Conservation (phyloP, 2,797 vertebrate genomes). For the Gymnothorax reevesii region DNA sequence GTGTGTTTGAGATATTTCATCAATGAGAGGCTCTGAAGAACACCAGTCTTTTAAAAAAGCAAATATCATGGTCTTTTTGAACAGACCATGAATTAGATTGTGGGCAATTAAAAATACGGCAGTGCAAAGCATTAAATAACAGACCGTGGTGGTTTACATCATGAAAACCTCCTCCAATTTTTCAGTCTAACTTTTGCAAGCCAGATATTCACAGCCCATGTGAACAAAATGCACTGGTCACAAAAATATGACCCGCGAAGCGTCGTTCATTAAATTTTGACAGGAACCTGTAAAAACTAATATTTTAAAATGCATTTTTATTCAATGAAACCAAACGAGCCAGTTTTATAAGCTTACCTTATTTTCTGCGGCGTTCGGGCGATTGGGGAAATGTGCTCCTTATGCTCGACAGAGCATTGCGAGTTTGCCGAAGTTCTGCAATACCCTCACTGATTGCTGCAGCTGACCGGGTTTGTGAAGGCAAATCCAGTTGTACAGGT, state of each 20-base stretch:
- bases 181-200: background rate
- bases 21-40: background rate
- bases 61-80: background rate
- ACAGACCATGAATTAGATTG: background rate
- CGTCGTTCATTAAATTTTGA: background rate
- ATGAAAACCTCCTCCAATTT: background rate
- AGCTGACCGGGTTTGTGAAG: background rate
- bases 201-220: background rate
- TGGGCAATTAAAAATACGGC: background rate
- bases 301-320: background rate
- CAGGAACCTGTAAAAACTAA: background rate
- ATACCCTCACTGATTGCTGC: background rate
- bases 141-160: background rate
- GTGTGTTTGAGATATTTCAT: background rate
- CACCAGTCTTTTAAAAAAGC: background rate
- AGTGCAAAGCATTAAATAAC: background rate
- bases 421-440: background rate
- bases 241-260: background rate
- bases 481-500: constrained; percentile 15
- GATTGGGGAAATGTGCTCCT: background rate
- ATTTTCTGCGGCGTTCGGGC: background rate
- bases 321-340: background rate
- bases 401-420: background rate
- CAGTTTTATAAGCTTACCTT: background rate
- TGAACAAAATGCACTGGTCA: background rate